Conservation (phyloP, 2,888 invertebrate species). For the Lycocerus yunnanus region DNA sequence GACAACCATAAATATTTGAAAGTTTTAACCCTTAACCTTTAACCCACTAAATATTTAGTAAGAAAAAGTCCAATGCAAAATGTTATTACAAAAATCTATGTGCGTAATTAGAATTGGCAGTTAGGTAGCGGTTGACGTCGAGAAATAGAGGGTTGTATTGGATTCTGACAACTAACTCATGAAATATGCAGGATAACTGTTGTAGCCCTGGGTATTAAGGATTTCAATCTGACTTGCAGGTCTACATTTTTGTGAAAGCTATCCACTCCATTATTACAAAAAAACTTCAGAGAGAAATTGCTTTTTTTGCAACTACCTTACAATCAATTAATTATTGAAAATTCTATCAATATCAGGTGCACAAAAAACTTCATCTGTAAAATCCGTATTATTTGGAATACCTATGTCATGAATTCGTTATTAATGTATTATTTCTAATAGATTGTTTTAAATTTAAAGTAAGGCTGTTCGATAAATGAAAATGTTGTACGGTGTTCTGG, state of each 20-base stretch:
- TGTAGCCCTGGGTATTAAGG: conserved; percentile 23
- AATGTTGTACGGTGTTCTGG: not conserved
- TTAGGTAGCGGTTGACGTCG: conserved; percentile 7
- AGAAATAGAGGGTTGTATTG: conserved; percentile 13
- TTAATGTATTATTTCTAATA: not conserved
- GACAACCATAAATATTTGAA: not conserved
- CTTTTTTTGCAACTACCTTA: not conserved
- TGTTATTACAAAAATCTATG: conserved; percentile 15
- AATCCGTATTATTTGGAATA: not conserved
- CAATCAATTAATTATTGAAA: not conserved
- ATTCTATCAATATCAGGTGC: not conserved
- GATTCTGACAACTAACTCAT: conserved; percentile 24
- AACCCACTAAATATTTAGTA: conserved; percentile 7
- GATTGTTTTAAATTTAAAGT: not conserved
- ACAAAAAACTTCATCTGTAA: not conserved
- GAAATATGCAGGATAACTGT: conserved; percentile 33
- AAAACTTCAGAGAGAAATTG: not conserved
- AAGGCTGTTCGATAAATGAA: not conserved
- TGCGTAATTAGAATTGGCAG: conserved; percentile 25
- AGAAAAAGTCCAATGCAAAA: not conserved
- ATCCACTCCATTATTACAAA: not conserved
- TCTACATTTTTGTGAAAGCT: conserved; percentile 16
- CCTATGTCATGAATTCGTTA: too few relatives aligned
- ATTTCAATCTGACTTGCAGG: conserved; percentile 31
- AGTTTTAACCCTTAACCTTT: not conserved